phyloP scores from a whole-genome alignment of 2,888 invertebrate genomes.

The Ichneumon xanthorius region DNA sequence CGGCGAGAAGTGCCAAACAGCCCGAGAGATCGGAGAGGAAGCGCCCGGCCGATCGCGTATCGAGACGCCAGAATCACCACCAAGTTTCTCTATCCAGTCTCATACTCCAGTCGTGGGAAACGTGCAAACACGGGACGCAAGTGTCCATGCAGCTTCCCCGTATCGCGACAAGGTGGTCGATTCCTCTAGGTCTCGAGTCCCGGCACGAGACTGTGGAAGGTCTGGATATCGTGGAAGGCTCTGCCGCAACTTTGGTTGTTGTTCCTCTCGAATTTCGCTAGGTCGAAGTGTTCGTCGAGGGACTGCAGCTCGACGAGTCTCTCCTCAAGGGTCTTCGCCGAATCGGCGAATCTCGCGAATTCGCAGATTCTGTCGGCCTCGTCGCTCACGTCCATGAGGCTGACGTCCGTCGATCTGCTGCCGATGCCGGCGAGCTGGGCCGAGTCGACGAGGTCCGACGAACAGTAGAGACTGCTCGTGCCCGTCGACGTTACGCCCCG shows the following conservation, averaged over 20 bases:
- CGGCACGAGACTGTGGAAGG: conserved; percentile 82
- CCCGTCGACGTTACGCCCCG: conserved; percentile 57
- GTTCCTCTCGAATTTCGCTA: conserved; percentile 81
- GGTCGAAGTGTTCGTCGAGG: conserved; percentile 80
- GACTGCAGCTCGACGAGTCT: conserved; percentile 79
- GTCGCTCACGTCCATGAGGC: conserved; percentile 77
- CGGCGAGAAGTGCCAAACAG: conserved; percentile 1
- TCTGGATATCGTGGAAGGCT: conserved; percentile 82
- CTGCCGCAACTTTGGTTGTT: conserved; percentile 82
- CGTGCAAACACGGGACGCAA: conserved; percentile 11
- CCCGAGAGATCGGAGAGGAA: conserved; percentile 5
- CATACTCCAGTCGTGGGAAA: conserved; percentile 44
- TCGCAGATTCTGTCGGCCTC: conserved; percentile 81
- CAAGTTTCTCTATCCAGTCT: conserved; percentile 45
- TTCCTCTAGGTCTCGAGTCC: conserved; percentile 81
- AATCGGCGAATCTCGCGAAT: conserved; percentile 79
- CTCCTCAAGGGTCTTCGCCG: conserved; percentile 79
- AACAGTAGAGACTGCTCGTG: conserved; percentile 61
- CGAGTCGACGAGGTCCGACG: conserved; percentile 65
- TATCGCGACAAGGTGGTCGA: conserved; percentile 20
- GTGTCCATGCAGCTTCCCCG: conserved; percentile 5
- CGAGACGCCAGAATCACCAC: conserved; percentile 23
- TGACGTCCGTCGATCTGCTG: conserved; percentile 68
- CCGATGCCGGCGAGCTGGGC: conserved; percentile 49
- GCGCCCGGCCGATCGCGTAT: conserved; percentile 1